These are phyloP conservation scores for Amyelois transitella DNA, from an alignment of 1,140 invertebrate species.

Conservation along the genomic window DNA sequence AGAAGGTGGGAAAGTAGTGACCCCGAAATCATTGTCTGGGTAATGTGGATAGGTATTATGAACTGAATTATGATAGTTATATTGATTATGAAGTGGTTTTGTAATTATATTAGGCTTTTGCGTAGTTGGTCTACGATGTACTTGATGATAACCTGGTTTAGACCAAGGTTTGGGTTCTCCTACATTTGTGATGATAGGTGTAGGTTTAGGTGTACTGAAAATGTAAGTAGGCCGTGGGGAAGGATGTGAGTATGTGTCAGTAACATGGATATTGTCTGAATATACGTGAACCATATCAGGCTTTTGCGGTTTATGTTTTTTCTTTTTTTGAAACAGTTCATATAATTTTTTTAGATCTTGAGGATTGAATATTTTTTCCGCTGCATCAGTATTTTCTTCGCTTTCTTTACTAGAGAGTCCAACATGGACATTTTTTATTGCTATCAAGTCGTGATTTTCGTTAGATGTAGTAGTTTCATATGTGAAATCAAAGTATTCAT, in stretches of 20 bases:
- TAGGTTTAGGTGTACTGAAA: constrained; percentile 50
- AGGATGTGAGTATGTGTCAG: constrained; percentile 30
- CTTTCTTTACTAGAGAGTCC: background rate
- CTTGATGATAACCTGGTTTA: constrained; percentile 24
- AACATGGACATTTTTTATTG: background rate
- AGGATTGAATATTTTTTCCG: constrained; percentile 1
- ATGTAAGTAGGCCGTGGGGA: constrained; percentile 41
- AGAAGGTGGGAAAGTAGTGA: constrained; percentile 51
- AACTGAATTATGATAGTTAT: constrained; percentile 40
- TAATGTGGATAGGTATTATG: constrained; percentile 34
- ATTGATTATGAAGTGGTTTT: constrained; percentile 37
- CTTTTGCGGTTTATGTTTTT: constrained; percentile 34
- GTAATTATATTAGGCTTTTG: constrained; percentile 36
- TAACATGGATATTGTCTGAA: constrained; percentile 40
- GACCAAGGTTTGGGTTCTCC: constrained; percentile 56
- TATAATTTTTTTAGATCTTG: constrained; percentile 11
- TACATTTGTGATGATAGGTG: constrained; percentile 62
- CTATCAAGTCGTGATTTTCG: background rate
- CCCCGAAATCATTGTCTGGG: constrained; percentile 39
- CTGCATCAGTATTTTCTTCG: background rate
- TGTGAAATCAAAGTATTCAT: constrained; percentile 43
- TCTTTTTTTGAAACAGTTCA: constrained; percentile 15
- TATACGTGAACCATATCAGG: constrained; percentile 42
- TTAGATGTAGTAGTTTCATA: constrained; percentile 15
- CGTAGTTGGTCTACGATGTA: constrained; percentile 31